Evolutionary conservation across 2,797 vertebrate species (phyloP), one percentile per base, ranked within the genome.

Genomic region (Scomberomorus guttatus): DNA sequence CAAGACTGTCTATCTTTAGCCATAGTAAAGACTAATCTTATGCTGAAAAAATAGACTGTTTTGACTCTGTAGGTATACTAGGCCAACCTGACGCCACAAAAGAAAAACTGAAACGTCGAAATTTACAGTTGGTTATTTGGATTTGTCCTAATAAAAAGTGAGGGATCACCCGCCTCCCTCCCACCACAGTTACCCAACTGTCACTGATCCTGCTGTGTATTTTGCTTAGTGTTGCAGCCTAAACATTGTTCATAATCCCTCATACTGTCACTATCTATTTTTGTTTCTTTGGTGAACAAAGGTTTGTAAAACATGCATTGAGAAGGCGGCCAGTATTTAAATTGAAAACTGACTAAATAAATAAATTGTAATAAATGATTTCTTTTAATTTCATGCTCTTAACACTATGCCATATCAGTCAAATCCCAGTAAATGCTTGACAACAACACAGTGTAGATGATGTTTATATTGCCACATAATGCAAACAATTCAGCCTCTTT

Each of bases 381-480:
- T 48, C 12, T 48, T 18, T 17, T 48, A 17, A 17, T 82, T 57
- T 72, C 14, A 52, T 52, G 18, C 57, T 77, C 18, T 55, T 44
- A 60, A 51, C 48, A 55, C 11, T 58, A 48, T 46, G 18, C 68
- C 24, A 44, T 13, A 42, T 44, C 15, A 44, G 52, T 63, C 5
- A 66, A 58, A 42, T 59, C 54, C 57, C 5, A 54, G 12, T 56
- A 18, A 59, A 59, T 18, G 2, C 14, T 61, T 75, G 11, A 20
- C 17, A 56, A 29, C 50, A 63, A 9, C 60, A 78, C 14, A 29
- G 11, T 37, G 8, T 39, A 29, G 29, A 71, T 42, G 3, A 29
- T 63, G 25, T 68, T 79, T 51, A 27, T 64, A 29, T 51, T 39
- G 12, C n/a, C 24, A 56, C 50, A 48, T 63, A 55, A 81, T 80